Conservation (phyloP, 1,140 invertebrate genomes). For the Hylaeus anthracinus region DNA sequence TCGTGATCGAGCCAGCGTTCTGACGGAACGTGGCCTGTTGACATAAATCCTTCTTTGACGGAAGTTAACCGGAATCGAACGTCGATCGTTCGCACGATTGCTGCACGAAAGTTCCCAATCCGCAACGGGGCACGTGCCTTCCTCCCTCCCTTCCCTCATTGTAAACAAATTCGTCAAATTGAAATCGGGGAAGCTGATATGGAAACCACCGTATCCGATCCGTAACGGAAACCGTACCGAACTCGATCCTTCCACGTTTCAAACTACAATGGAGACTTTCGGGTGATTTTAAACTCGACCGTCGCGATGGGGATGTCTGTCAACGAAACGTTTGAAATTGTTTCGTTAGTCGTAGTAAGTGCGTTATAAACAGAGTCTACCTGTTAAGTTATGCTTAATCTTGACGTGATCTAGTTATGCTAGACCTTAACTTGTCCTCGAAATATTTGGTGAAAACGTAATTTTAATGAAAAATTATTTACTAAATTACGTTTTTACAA, state of each 20-base stretch:
- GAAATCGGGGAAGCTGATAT: background rate
- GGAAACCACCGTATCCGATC: background rate
- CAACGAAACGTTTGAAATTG: no score
- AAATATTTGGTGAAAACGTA: no score
- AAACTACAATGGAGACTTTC: background rate
- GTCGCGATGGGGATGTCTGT: no score
- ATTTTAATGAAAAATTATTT: no score
- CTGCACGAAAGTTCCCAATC: background rate
- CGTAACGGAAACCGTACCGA: background rate
- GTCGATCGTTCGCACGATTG: background rate
- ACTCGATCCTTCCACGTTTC: background rate
- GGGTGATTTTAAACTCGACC: background rate
- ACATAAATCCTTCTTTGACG: constrained; percentile 11
- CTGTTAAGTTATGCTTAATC: no score
- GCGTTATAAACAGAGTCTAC: no score
- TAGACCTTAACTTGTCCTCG: no score
- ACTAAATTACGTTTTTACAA: no score
- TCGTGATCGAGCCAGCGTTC: constrained; percentile 5
- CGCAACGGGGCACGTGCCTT: background rate
- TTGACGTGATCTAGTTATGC: no score
- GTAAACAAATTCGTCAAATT: constrained; percentile 24
- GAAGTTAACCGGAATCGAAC: background rate
- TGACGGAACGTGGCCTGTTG: background rate
- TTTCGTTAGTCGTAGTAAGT: no score
- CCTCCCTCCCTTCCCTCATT: background rate